A percentile compares a stretch with the other conserved stretches of the same genome.
Conservation (phyloP, 2,888 invertebrate species). For the Zaprionus lineosus region DNA sequence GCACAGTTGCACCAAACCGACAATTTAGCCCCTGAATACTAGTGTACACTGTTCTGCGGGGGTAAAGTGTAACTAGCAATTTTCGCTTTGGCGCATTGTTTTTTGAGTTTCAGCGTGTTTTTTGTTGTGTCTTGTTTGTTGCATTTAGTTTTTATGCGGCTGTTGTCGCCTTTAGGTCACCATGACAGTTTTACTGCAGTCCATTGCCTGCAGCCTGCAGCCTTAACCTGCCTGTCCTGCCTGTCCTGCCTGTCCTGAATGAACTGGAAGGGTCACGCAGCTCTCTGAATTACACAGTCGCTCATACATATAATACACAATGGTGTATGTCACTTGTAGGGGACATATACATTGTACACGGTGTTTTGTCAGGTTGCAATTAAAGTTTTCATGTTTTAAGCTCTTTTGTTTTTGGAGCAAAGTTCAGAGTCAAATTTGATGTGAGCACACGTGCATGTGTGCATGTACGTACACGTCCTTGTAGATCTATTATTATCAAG, state of each 20-base stretch:
- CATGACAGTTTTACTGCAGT: conserved; percentile 51
- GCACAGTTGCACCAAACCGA: background rate
- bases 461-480: too few relatives aligned
- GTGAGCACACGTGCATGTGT: too few relatives aligned
- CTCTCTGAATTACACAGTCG: background rate
- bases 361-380: too few relatives aligned
- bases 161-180: conserved; percentile 61
- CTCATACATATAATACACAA: background rate
- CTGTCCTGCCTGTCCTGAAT: background rate
- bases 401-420: background rate
- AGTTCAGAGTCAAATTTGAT: too few relatives aligned
- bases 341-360: too few relatives aligned
- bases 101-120: too few relatives aligned
- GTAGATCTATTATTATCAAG: background rate
- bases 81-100: conserved; percentile 31
- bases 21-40: background rate
- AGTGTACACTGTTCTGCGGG: background rate
- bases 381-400: background rate
- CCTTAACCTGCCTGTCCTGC: background rate
- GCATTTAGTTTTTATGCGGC: conserved; percentile 35
- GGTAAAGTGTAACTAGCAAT: conserved; percentile 12
- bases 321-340: too few relatives aligned
- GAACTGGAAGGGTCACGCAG: background rate
- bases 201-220: conserved; percentile 15
- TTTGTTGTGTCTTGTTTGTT: conserved; percentile 7